A percentile compares a stretch with the other conserved stretches of the same genome.
phyloP scores from a whole-genome alignment of 53 echinoderm and acorn worm genomes.

The Pentamera pediparva region DNA sequence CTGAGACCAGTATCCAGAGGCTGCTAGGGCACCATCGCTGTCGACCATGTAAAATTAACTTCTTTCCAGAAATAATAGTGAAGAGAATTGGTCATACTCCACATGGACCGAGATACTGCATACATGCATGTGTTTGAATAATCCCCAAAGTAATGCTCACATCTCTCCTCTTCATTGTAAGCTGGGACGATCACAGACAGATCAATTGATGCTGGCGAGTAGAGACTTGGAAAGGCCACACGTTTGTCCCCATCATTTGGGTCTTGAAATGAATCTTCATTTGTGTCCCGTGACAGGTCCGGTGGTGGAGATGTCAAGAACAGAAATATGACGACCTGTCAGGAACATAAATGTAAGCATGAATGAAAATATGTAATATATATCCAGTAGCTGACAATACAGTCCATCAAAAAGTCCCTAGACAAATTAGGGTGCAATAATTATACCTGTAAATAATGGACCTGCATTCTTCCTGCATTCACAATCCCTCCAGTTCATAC shows the following conservation, averaged over 20 bases:
- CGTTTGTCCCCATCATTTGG: constrained; percentile 49
- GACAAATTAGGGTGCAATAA: too few species aligned
- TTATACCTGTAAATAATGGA: too few species aligned
- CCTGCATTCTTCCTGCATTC: too few species aligned
- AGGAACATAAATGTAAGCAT: not conserved
- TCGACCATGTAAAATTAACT: too few species aligned
- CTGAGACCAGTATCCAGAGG: too few species aligned
- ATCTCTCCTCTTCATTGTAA: constrained; percentile 85
- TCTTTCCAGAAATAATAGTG: too few species aligned
- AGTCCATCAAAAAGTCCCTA: not conserved
- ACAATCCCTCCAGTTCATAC: too few species aligned
- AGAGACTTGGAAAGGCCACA: constrained; percentile 71
- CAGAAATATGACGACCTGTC: constrained; percentile 49
- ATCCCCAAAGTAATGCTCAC: too few species aligned
- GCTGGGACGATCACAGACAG: constrained; percentile 90
- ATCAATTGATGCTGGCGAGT: constrained; percentile 56
- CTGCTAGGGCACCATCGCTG: too few species aligned
- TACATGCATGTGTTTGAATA: too few species aligned
- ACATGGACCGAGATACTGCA: too few species aligned
- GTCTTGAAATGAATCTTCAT: constrained; percentile 79
- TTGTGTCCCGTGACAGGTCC: constrained; percentile 56
- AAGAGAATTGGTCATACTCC: too few species aligned
- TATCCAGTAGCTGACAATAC: not conserved
- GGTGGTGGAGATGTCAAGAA: constrained; percentile 64
- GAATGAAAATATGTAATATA: not conserved